Evolutionary conservation across 2,888 invertebrate species (phyloP), one percentile per base, ranked within the genome.

Genomic region (Monopis laevigella): DNA sequence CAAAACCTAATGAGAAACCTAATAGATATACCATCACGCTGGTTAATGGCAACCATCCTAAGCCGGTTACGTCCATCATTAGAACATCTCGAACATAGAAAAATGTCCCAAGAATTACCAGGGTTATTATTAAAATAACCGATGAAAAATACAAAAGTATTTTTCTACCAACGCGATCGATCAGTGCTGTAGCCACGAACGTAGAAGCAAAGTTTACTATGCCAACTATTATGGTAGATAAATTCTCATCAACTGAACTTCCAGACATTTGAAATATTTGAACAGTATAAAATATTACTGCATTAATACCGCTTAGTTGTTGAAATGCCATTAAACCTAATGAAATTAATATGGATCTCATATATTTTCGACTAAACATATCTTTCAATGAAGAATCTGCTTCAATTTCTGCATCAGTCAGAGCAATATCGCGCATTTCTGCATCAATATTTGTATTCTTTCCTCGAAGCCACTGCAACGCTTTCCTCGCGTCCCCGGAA

Each of bases 251-350:
- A 43, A 94, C 86, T 3, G 87, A 83, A 54, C 93, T 92, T 16
- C 93, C 94, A 10, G 96, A 89, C 67, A 88, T 86, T 75, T 89
- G 72, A 67, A 97, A 97, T 52, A 98, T 97, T 47, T 84, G 82
- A 0, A 92, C 92, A 0, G 96, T 93, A 62, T 96, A 97, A 74
- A 97, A 97, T 64, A 98, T 95, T 41, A 98, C 91, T 4, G 96
- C 96, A 67, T 98, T 98, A 51, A 97, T 96, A 14, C 97, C 97
- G 45, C 92, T 93, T 56, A 95, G 70, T 65, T 98, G 98, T 69
- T 98, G 98, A 75, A 97, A 96, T 47, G 93, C 88, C 96, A 97
- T 97, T 39, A 98, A 82, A 0, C 93, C 91, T 43, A 96, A 67
- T 2, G 90, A 90, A 49, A 96, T 92, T 13, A 88, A 67, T 43